A percentile compares a stretch with the other conserved stretches of the same genome.
phyloP scores from a whole-genome alignment of 2,888 invertebrate genomes.

The Crepidodera aurea region DNA sequence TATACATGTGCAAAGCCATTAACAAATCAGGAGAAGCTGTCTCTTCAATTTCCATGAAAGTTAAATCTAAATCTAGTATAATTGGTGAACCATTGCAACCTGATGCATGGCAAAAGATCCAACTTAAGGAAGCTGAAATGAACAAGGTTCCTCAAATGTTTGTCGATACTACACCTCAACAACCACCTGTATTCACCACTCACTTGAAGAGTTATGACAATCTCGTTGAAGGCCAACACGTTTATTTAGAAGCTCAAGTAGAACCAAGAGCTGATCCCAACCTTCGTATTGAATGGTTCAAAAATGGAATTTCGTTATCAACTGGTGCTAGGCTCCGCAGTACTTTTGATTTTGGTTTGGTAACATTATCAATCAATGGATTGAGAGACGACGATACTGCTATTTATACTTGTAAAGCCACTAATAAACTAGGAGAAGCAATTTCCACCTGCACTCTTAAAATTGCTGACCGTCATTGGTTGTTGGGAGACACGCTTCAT shows the following conservation, averaged over 20 bases:
- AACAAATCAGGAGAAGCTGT: conserved; percentile 95
- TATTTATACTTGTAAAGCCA: conserved; percentile 94
- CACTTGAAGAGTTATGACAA: conserved; percentile 87
- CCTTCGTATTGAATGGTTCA: conserved; percentile 89
- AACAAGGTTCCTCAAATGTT: conserved; percentile 90
- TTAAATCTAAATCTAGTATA: conserved; percentile 83
- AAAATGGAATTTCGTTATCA: conserved; percentile 85
- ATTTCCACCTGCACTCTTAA: conserved; percentile 91
- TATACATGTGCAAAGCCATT: conserved; percentile 93
- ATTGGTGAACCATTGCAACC: conserved; percentile 87
- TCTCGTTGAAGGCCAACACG: conserved; percentile 85
- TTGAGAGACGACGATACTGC: conserved; percentile 91
- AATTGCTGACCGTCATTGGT: conserved; percentile 88
- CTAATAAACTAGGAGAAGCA: conserved; percentile 92
- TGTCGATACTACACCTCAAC: conserved; percentile 83
- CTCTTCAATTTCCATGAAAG: conserved; percentile 88
- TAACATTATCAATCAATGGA: conserved; percentile 89
- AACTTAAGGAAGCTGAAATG: conserved; percentile 90
- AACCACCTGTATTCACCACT: conserved; percentile 95
- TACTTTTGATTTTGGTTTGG: conserved; percentile 96
- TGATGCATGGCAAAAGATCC: conserved; percentile 92
- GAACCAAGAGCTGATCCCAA: conserved; percentile 91
- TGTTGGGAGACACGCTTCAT: conserved; percentile 86
- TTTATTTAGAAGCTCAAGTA: conserved; percentile 88
- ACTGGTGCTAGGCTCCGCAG: conserved; percentile 91